Evolutionary conservation across 2,888 invertebrate species (phyloP), one percentile per base, ranked within the genome.

Genomic region (Pollenia griseotomentosa): DNA sequence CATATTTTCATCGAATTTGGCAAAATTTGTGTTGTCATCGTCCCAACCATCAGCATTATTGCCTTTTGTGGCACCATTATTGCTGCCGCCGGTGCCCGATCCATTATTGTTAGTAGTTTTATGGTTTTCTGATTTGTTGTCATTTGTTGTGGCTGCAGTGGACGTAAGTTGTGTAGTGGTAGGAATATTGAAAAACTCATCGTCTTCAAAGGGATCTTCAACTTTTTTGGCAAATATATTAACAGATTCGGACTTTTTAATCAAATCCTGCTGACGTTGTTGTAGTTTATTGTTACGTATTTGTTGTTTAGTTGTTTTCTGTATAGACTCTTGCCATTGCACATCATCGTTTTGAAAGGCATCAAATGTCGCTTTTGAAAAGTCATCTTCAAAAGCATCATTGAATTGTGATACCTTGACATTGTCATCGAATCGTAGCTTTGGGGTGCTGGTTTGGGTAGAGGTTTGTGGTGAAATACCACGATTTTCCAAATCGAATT

Each of bases 151-250:
- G 3, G 68, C 2, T 2, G 16, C 59, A 51, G 79, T 55, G 55
- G 66, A 79, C 88, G 33, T 16, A 33, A 10, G 42, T 70, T 79
- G 68, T 23, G 59, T 53, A 16, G 83, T 53, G 55, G 73, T 89
- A 10, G 91, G 92, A 33, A 91, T 91, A 79, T 95, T 96, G 91
- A 98, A 98, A 93, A 98, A 98, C 89, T 97, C 97, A 90, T 97
- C 97, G 77, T 97, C 97, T 89, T 97, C 98, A 91, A 98, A 98
- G 1, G 98, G 98, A 94, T 98, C 98, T 93, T 98, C 98, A 65
- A 95, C 95, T 91, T 97, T 97, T 73, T 97, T 95, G 6, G 96
- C 96, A 94, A 98, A 98, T 90, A 98, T 98, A 93, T 98, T 97
- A 10, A 97, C 96, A 5, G 97, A 97, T 91, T 97, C 97, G 0